These are phyloP conservation scores for Sicus ferrugineus DNA, from an alignment of 2,888 invertebrate genomes.

Conservation along the genomic window DNA sequence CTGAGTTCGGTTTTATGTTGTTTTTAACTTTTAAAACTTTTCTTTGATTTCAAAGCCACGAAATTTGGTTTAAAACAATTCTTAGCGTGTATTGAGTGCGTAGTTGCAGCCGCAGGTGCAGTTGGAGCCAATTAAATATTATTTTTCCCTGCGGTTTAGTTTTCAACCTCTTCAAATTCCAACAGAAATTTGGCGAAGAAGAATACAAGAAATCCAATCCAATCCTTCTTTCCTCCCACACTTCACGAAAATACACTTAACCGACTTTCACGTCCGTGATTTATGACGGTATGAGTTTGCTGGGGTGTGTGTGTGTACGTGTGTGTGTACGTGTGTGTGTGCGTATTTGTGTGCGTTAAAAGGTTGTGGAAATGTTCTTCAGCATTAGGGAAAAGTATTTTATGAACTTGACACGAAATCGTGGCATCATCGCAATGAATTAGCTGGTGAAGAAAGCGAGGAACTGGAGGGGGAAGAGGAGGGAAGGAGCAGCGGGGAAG, in stretches of 20 bases:
- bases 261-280: not conserved
- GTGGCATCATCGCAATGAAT: not conserved
- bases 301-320: not conserved
- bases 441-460: not conserved
- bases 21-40: too few relatives aligned
- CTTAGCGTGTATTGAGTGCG: too few relatives aligned
- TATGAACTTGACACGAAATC: constrained; percentile 21
- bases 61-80: too few relatives aligned
- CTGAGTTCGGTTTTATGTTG: too few relatives aligned
- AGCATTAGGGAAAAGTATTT: constrained; percentile 13
- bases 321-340: not conserved
- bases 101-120: too few relatives aligned
- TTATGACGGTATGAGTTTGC: not conserved
- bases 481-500: not conserved
- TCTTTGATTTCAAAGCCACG: too few relatives aligned
- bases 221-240: not conserved
- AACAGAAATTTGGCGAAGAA: too few relatives aligned
- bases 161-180: too few relatives aligned
- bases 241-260: constrained; percentile 2
- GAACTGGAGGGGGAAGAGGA: not conserved
- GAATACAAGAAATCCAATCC: too few relatives aligned
- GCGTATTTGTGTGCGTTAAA: not conserved
- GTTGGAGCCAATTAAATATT: too few relatives aligned
- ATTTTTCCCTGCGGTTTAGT: too few relatives aligned
- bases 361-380: not conserved